Evolutionary conservation across 2,888 invertebrate species (phyloP).

Genomic region (Lathronympha strigana): DNA sequence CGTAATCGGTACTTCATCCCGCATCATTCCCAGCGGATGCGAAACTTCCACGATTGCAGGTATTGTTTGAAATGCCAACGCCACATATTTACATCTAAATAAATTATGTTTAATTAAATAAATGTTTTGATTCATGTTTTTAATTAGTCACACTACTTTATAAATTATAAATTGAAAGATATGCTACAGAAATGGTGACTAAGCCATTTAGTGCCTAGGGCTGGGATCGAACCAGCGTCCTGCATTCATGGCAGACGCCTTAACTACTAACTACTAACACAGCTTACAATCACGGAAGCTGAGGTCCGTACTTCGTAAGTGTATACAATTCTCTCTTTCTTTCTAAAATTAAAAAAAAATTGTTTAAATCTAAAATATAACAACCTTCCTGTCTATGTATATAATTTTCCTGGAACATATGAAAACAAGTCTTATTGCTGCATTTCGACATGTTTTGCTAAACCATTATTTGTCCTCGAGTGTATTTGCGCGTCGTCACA

Average conservation of each 20-base stretch:
- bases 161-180: no score
- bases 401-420: not conserved
- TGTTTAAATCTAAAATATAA: not conserved
- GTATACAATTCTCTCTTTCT: no score
- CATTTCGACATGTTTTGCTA: conserved; percentile 34
- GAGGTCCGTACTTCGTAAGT: no score
- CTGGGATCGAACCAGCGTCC: no score
- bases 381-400: not conserved
- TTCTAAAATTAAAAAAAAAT: not conserved
- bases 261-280: no score
- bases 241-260: no score
- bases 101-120: not conserved
- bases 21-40: not conserved
- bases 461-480: conserved; percentile 47
- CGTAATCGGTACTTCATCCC: conserved; percentile 2
- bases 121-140: not conserved
- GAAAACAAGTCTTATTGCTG: conserved; percentile 7
- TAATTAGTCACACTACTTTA: no score
- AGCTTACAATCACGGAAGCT: no score
- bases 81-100: conserved; percentile 8
- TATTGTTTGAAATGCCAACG: not conserved
- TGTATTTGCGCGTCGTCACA: conserved; percentile 53
- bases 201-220: no score
- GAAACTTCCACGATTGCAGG: not conserved
- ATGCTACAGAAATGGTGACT: no score